Conservation (phyloP, 2,113 vertebrate genomes). For the Calidris pygmaea region DNA sequence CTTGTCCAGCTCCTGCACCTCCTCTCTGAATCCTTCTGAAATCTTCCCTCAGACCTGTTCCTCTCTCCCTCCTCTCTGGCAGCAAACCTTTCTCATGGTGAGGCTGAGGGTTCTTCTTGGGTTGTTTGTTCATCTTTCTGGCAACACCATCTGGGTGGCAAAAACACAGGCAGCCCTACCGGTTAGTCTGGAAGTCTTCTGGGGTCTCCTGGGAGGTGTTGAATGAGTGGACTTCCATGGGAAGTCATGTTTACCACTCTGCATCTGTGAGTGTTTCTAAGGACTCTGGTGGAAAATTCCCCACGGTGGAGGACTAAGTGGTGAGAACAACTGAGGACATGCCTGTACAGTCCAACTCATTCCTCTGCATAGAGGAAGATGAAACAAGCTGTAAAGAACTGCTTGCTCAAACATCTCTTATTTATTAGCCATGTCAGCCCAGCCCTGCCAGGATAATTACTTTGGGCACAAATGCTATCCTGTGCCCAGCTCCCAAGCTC, state of each 20-base stretch:
- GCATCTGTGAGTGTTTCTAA: not conserved
- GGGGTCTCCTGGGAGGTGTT: not conserved
- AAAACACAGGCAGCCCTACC: not conserved
- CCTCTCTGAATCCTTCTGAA: not conserved
- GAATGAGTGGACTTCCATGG: not conserved
- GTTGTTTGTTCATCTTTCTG: not conserved
- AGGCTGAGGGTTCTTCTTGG: not conserved
- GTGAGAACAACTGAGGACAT: constrained; percentile 47
- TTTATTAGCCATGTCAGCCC: constrained; percentile 31
- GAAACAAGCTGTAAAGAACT: constrained; percentile 20
- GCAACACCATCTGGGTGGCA: not conserved
- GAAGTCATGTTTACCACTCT: constrained; percentile 16
- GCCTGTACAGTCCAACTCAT: not conserved
- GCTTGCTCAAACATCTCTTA: constrained; percentile 51
- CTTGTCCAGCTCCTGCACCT: not conserved
- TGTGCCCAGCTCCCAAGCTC: not conserved
- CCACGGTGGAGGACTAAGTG: not conserved
- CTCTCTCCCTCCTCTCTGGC: not conserved
- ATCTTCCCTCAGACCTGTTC: not conserved
- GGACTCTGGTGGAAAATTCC: not conserved
- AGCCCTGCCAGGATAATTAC: constrained; percentile 40
- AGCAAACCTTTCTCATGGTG: not conserved
- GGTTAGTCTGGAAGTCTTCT: not conserved
- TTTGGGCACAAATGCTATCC: constrained; percentile 4
- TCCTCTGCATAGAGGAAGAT: not conserved